phyloP scores from a whole-genome alignment of 2,113 vertebrate species.

The Phalacrocorax pelagicus region DNA sequence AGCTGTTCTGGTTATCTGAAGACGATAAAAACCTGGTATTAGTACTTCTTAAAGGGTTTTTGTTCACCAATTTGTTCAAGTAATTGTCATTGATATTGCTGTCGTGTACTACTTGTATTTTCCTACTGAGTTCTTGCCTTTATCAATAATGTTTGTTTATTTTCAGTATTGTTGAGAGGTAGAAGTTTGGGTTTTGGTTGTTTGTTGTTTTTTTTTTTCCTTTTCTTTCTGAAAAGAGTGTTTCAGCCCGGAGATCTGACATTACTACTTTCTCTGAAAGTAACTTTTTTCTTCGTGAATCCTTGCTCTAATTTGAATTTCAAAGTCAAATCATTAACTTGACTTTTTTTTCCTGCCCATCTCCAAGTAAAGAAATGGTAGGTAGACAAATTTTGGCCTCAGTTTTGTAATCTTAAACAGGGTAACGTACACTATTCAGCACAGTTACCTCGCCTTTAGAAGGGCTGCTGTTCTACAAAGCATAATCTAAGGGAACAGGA shows the following conservation, averaged over 20 bases:
- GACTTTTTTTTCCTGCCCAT: background rate
- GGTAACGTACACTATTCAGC: background rate
- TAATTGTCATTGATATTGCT: background rate
- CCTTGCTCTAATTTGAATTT: background rate
- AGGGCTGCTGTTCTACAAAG: background rate
- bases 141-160: background rate
- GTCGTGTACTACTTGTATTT: background rate
- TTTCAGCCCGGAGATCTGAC: background rate
- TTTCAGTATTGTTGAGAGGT: background rate
- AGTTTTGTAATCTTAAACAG: background rate
- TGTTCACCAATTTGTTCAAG: background rate
- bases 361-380: background rate
- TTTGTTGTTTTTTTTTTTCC: background rate
- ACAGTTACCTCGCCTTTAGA: background rate
- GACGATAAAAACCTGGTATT: background rate
- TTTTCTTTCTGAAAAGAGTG: background rate
- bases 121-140: background rate
- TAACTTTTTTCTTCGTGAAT: background rate
- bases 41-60: background rate
- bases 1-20: background rate
- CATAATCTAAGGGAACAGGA: background rate
- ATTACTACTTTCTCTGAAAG: background rate
- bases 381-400: background rate
- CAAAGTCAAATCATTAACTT: background rate
- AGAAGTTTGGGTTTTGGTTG: background rate